Base-by-base conservation (phyloP, 2,888 invertebrate species). In the Timandra comae region DNA sequence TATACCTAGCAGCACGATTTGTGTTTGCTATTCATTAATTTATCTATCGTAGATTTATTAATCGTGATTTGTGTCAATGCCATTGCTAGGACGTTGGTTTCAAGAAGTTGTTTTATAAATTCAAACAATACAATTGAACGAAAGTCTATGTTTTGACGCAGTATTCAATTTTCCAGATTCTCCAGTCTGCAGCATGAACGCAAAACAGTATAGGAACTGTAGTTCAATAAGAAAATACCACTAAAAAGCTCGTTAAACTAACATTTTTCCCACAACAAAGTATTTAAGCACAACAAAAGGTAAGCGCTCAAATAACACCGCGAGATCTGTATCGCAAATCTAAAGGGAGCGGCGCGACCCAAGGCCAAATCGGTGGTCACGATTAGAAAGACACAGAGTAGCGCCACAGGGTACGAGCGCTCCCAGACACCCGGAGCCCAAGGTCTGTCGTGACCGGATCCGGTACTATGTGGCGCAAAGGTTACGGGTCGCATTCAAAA, bases 371-470 rank as follows among this genome's bases (percentile, higher is more conserved):
- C 33, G 49, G 66, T 50, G 67, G 79, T 79, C 81, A 82, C 81
- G 81, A 73, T 71, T 77, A 71, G 75, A 76, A 69, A 80, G 77
- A 77, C 65, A 46, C 43, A 47, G 56, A 48, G 33, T 27, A 43
- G 24, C 38, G 40, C 42, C 47, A 43, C 46, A 42, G 46, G 47
- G 48, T 22, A 38, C 29, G 39, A 33, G 34, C 41, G 36, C 36
- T 33, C 30, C 46, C 50, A 51, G 58, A 59, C 56, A 56, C 52
- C 61, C 64, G 61, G 54, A 53, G 55, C 46, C 69, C 81, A 81
- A 81, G 81, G 81, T 76, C 71, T 60, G 52, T 64, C 79, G 78
- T 77, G 79, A 78, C 77, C 61, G 34, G 59, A 56, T 72, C 58
- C 32, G 50, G 55, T 56, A 59, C 55, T 56, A 43, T 41, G 54